These are phyloP conservation scores for Cheilosia impressa DNA, from an alignment of 2,888 invertebrate genomes.

Conservation along the genomic window DNA sequence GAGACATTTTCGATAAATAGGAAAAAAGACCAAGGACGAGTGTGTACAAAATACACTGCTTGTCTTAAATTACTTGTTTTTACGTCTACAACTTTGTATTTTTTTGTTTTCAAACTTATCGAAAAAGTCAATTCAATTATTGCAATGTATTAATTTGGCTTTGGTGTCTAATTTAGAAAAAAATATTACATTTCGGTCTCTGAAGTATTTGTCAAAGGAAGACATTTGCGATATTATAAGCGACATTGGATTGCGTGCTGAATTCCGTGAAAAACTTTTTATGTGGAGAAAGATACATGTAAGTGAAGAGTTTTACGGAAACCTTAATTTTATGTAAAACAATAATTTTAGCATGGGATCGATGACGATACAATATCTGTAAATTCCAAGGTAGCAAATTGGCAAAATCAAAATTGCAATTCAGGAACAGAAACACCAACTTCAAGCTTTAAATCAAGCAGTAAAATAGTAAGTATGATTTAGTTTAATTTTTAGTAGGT, in stretches of 20 bases:
- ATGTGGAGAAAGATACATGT: conserved; percentile 11
- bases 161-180: too few species aligned
- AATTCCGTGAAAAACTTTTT: conserved; percentile 25
- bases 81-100: too few species aligned
- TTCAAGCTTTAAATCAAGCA: conserved; percentile 10
- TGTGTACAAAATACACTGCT: too few species aligned
- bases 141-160: too few species aligned
- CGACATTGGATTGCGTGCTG: conserved; percentile 8
- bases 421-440: not conserved
- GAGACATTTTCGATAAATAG: too few species aligned
- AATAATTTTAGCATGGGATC: conserved; percentile 17
- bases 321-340: not conserved
- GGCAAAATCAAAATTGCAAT: conserved; percentile 7
- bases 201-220: too few species aligned
- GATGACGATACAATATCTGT: conserved; percentile 23
- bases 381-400: not conserved
- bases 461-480: conserved; percentile 19
- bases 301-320: not conserved
- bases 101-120: too few species aligned
- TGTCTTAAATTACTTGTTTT: too few species aligned
- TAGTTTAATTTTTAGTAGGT: not conserved
- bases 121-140: too few species aligned
- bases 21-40: too few species aligned
- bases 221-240: not conserved
- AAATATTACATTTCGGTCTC: too few species aligned